phyloP scores from a whole-genome alignment of 2,113 vertebrate species.

The Limnothrissa miodon region DNA sequence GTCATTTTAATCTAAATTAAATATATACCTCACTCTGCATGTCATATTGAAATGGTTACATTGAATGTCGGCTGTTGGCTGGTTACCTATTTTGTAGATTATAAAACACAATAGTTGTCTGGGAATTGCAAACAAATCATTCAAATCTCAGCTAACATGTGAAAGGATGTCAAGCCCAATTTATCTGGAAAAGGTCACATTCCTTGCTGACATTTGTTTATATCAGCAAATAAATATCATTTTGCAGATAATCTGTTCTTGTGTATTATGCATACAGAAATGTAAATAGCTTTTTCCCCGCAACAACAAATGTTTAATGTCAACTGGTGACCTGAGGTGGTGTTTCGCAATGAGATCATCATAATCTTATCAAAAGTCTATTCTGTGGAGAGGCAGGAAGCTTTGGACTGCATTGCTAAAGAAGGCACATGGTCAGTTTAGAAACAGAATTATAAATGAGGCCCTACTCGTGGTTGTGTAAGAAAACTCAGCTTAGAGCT shows the following conservation, averaged over 20 bases:
- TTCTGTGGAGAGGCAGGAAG: neutral
- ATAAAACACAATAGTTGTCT: neutral
- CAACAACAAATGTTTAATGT: constrained; percentile 43
- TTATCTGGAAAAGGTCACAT: constrained; percentile 48
- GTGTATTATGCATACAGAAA: constrained; percentile 24
- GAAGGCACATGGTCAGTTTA: neutral
- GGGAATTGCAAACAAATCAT: constrained; percentile 43
- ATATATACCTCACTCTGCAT: constrained; percentile 29
- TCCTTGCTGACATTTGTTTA: constrained; percentile 34
- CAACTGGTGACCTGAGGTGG: constrained; percentile 36
- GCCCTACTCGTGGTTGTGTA: neutral
- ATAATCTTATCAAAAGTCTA: constrained; percentile 20
- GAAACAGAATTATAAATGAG: neutral
- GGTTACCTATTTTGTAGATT: constrained; percentile 40
- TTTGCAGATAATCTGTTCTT: constrained; percentile 23
- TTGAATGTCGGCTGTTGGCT: constrained; percentile 42
- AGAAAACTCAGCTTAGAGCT: neutral
- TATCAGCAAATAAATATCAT: constrained; percentile 36
- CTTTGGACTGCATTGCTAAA: neutral
- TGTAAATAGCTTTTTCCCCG: constrained; percentile 33
- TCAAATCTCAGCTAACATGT: constrained; percentile 53
- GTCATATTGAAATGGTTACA: constrained; percentile 30
- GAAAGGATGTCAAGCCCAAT: constrained; percentile 48
- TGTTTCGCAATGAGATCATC: constrained; percentile 3
- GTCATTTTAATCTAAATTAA: constrained; percentile 49